Conservation (phyloP, 2,888 invertebrate genomes). For the Parnassius smintheus region DNA sequence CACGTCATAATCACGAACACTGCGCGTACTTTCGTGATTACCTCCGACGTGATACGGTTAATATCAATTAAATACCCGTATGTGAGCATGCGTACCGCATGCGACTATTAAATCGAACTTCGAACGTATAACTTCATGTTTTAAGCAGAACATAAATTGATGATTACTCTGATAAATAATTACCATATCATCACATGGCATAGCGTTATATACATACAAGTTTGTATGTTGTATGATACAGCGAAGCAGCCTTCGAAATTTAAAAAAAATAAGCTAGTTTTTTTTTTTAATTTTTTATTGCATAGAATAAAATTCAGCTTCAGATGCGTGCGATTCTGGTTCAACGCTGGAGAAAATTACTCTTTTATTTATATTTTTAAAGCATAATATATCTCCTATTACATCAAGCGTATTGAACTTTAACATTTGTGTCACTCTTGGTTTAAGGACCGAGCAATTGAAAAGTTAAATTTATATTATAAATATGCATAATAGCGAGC, state of each 20-base stretch:
- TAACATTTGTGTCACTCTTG: too few species aligned
- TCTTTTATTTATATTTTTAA: too few species aligned
- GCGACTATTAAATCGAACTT: neutral
- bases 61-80: conserved; percentile 11
- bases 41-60: conserved; percentile 3
- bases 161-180: neutral
- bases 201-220: neutral
- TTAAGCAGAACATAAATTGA: neutral
- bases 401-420: too few species aligned
- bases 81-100: neutral
- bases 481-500: too few species aligned
- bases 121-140: neutral
- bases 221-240: neutral
- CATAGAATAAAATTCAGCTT: too few species aligned
- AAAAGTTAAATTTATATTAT: too few species aligned
- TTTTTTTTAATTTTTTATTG: too few species aligned
- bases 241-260: neutral
- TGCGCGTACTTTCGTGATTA: conserved; percentile 9
- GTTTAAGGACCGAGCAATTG: too few species aligned
- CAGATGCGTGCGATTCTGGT: too few species aligned
- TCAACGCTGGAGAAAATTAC: too few species aligned
- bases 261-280: neutral
- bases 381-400: too few species aligned
- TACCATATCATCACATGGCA: neutral
- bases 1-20: conserved; percentile 9